These are phyloP conservation scores for Prionailurus viverrinus DNA, from an alignment of 2,113 vertebrate genomes.

Conservation along the genomic window DNA sequence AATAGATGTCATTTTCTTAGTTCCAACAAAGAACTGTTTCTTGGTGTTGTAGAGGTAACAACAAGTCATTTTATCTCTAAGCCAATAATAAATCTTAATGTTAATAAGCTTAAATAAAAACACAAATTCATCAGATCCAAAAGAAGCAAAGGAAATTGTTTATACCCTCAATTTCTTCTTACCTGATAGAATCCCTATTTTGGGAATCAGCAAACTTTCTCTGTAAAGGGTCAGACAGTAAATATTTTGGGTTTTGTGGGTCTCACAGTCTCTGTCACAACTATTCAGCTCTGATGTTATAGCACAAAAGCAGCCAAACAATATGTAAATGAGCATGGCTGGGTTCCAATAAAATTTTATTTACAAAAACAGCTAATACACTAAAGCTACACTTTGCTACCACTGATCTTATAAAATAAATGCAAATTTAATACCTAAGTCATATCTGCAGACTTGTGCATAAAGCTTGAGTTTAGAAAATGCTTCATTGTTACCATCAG, in stretches of 20 bases:
- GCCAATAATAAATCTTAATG: conserved; percentile 34
- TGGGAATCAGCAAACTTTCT: not conserved
- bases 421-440: conserved; percentile 91
- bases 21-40: conserved; percentile 35
- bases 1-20: conserved; percentile 43
- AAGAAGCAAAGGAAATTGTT: conserved; percentile 59
- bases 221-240: not conserved
- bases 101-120: conserved; percentile 51
- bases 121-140: conserved; percentile 37
- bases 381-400: not conserved
- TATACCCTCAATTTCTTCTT: conserved; percentile 28
- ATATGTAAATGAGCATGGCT: conserved; percentile 49
- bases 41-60: not conserved
- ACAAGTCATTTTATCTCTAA: conserved; percentile 47
- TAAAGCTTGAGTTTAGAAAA: conserved; percentile 98
- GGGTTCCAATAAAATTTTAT: conserved; percentile 51
- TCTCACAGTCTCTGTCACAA: conserved; percentile 23
- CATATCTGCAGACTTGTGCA: conserved; percentile 98
- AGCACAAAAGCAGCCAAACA: conserved; percentile 53
- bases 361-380: conserved; percentile 43
- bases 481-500: conserved; percentile 93
- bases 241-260: conserved; percentile 8
- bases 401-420: not conserved
- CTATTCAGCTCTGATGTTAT: conserved; percentile 38
- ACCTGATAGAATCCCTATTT: not conserved